Evolutionary conservation across 2,888 invertebrate genomes (phyloP).

Genomic region (Nomada flava): DNA sequence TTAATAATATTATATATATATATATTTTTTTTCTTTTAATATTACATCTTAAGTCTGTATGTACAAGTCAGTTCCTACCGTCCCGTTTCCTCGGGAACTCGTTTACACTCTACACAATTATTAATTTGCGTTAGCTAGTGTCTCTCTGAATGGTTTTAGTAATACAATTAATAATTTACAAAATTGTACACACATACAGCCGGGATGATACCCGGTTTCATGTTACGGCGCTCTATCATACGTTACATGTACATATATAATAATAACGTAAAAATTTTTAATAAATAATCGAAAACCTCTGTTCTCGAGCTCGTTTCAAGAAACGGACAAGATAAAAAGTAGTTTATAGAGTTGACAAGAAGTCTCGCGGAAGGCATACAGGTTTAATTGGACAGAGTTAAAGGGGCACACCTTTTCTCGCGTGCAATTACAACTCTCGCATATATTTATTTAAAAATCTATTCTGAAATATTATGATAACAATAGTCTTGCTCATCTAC

Average conservation of each 20-base stretch:
- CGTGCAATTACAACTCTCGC: no score
- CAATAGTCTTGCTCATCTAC: no score
- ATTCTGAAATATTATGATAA: no score
- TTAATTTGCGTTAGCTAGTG: constrained; percentile 71
- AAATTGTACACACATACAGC: constrained; percentile 79
- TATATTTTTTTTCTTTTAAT: constrained; percentile 73
- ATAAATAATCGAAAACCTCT: constrained; percentile 70
- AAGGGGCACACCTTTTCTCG: no score
- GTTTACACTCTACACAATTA: constrained; percentile 66
- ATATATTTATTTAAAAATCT: no score
- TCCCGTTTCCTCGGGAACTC: constrained; percentile 51
- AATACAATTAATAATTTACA: constrained; percentile 80
- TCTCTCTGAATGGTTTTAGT: constrained; percentile 58
- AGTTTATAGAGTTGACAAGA: neutral
- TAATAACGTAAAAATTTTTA: constrained; percentile 73
- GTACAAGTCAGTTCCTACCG: constrained; percentile 78
- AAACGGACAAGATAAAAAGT: neutral
- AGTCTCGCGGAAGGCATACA: no score
- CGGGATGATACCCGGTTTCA: constrained; percentile 56
- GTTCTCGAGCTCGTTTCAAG: constrained; percentile 40
- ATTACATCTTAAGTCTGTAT: constrained; percentile 80
- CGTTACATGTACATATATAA: constrained; percentile 55
- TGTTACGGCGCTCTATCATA: constrained; percentile 68
- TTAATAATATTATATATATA: constrained; percentile 74
- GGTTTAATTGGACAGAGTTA: no score